These are phyloP conservation scores for Struthidea cinerea DNA, from an alignment of 2,113 vertebrate species.

Conservation along the genomic window DNA sequence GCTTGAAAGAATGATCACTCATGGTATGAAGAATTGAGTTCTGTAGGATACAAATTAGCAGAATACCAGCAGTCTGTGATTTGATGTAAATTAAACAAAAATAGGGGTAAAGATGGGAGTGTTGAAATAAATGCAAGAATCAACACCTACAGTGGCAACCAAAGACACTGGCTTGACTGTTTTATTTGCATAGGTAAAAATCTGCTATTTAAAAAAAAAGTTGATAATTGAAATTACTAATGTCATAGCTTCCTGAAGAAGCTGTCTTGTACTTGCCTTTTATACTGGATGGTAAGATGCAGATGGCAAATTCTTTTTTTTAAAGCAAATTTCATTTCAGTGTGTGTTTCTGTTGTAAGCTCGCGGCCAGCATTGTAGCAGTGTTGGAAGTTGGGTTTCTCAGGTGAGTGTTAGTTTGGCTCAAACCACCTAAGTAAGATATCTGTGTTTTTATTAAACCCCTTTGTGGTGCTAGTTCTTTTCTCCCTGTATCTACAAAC, in stretches of 20 bases:
- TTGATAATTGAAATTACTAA: background rate
- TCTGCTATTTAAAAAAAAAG: background rate
- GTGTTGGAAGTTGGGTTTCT: background rate
- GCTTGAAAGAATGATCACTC: background rate
- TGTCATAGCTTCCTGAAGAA: background rate
- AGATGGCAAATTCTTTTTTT: background rate
- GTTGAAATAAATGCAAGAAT: background rate
- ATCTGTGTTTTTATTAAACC: background rate
- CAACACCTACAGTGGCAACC: background rate
- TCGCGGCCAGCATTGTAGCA: background rate
- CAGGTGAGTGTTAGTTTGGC: background rate
- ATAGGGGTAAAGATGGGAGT: background rate
- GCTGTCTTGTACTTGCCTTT: background rate
- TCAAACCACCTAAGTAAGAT: accelerated
- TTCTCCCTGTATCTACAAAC: background rate
- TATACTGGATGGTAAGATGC: background rate
- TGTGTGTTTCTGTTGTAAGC: background rate
- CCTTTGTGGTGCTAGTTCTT: background rate
- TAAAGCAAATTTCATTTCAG: background rate
- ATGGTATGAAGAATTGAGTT: background rate
- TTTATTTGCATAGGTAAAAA: background rate
- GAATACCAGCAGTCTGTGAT: background rate
- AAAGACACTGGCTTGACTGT: background rate
- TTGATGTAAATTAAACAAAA: background rate
- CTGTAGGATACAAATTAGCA: background rate